Evolutionary conservation across 2,888 invertebrate genomes (phyloP), one percentile per base, ranked within the genome.

Genomic region (Meteorus colon): DNA sequence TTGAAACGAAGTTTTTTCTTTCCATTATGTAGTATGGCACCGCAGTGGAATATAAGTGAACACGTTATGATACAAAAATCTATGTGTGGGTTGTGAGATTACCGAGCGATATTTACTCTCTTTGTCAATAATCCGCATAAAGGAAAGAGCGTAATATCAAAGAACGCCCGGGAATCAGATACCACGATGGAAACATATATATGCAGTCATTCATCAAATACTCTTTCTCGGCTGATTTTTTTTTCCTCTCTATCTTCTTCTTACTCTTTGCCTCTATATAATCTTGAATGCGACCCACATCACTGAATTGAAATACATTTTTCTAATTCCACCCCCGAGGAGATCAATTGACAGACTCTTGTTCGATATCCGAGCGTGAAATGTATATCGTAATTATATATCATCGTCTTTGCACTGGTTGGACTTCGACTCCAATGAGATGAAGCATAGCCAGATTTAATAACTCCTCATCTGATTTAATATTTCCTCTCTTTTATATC

Each of bases 31-130:
- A 19, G 24, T 19, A 19, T 66, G 24, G 55, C 66, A 24, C 31
- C 24, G 48, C 27, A 60, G 74, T 65, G 62, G 63, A 60, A 74
- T 62, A 74, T 19, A 41, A 60, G 68, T 62, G 66, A 66, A 45
- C 73, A 75, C 73, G 59, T 59, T 37, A 34, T 63, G 66, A 73
- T 19, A 76, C 69, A 55, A 19, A 55, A 19, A 24, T 55, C 6
- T 55, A 19, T 55, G 19, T 63, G 60, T 19, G 74, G 62, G 75
- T 74, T 74, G 59, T 69, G 70, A 80, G 80, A 81, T 81, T 78
- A 78, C 74, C 65, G 37, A 24, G 80, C 82, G 82, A 86, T 87
- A 87, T 87, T 87, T 87, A 88, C 82, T 77, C 78, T 80, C 82
- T 82, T 81, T 82, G 82, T 81, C 80, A 75, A 74, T 76, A 80